phyloP scores from a whole-genome alignment of 2,797 vertebrate genomes.

The Chaunax sp. region DNA sequence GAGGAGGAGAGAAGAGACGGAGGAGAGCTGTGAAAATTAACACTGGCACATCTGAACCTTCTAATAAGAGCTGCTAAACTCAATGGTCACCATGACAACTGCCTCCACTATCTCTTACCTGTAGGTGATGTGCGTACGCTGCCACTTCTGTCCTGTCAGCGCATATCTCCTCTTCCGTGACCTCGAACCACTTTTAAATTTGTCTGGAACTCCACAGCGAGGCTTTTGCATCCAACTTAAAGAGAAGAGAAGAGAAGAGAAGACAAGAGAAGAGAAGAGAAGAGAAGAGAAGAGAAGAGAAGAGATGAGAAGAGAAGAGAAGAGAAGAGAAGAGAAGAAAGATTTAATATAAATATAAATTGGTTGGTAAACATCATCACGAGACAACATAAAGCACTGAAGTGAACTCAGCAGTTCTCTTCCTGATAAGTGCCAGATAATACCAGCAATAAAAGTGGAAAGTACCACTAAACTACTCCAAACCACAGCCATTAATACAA shows the following conservation, averaged over 20 bases:
- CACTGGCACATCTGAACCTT: slow-evolving; percentile 33
- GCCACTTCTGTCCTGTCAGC: slow-evolving; percentile 98
- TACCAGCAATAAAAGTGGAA: slow-evolving; percentile 45
- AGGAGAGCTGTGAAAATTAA: slow-evolving; percentile 54
- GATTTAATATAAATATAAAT: slow-evolving; percentile 3
- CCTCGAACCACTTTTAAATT: slow-evolving; percentile 85
- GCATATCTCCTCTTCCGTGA: slow-evolving; percentile 94
- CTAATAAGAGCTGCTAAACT: slow-evolving; percentile 29
- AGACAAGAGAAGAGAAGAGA: background rate
- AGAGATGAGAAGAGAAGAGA: slow-evolving; percentile 2
- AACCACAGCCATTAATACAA: slow-evolving; percentile 29
- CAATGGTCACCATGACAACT: slow-evolving; percentile 61
- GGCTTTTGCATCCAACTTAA: slow-evolving; percentile 98
- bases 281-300: slow-evolving; percentile 7
- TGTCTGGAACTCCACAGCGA: slow-evolving; percentile 95
- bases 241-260: background rate
- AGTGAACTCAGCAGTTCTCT: slow-evolving; percentile 57
- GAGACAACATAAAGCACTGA: slow-evolving; percentile 43
- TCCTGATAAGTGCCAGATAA: slow-evolving; percentile 40
- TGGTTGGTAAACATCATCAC: slow-evolving; percentile 26
- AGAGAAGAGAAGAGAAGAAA: background rate
- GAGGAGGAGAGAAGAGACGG: slow-evolving; percentile 37
- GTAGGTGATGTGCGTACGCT: slow-evolving; percentile 98
- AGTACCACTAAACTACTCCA: slow-evolving; percentile 47
- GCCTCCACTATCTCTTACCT: slow-evolving; percentile 83